A percentile compares a stretch with the other conserved stretches of the same genome.
These are phyloP conservation scores for Bombus breviceps DNA, from an alignment of 1,140 invertebrate genomes.

Conservation along the genomic window DNA sequence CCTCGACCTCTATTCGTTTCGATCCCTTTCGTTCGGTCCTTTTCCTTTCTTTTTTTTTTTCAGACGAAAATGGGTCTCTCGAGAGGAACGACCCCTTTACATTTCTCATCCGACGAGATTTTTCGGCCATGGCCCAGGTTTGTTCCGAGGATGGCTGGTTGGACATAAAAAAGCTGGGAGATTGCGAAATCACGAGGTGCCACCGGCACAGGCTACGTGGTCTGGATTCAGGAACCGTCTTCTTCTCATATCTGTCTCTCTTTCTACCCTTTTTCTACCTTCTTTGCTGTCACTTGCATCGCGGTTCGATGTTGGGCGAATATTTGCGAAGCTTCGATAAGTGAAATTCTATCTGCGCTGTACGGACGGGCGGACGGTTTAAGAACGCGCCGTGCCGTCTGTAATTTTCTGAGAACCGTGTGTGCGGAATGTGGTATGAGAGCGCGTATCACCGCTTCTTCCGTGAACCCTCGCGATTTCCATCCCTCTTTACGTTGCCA, in stretches of 20 bases:
- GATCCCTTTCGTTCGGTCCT: neutral
- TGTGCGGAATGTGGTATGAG: slow-evolving; percentile 37
- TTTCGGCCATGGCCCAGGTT: slow-evolving; percentile 24
- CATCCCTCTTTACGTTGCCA: neutral
- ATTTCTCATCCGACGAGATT: slow-evolving; percentile 39
- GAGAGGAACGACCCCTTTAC: slow-evolving; percentile 29
- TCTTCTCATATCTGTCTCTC: slow-evolving; percentile 28
- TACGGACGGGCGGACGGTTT: slow-evolving; percentile 37
- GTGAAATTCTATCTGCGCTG: slow-evolving; percentile 63
- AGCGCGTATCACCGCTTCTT: neutral
- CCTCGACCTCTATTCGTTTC: neutral
- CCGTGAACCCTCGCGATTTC: neutral
- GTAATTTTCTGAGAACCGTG: slow-evolving; percentile 55
- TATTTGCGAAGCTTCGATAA: slow-evolving; percentile 65
- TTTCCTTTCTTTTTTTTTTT: neutral
- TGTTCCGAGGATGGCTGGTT: slow-evolving; percentile 46
- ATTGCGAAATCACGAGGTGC: slow-evolving; percentile 67
- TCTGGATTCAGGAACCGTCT: slow-evolving; percentile 53
- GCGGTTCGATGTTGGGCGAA: slow-evolving; percentile 61
- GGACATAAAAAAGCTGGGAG: slow-evolving; percentile 55
- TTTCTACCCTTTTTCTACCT: neutral
- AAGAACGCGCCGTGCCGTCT: slow-evolving; percentile 43
- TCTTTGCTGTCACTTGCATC: slow-evolving; percentile 65
- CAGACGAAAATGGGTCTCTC: slow-evolving; percentile 28
- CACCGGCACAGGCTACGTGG: slow-evolving; percentile 63